These are phyloP conservation scores for Patella caerulea DNA, from an alignment of 2,888 invertebrate species.

Conservation along the genomic window DNA sequence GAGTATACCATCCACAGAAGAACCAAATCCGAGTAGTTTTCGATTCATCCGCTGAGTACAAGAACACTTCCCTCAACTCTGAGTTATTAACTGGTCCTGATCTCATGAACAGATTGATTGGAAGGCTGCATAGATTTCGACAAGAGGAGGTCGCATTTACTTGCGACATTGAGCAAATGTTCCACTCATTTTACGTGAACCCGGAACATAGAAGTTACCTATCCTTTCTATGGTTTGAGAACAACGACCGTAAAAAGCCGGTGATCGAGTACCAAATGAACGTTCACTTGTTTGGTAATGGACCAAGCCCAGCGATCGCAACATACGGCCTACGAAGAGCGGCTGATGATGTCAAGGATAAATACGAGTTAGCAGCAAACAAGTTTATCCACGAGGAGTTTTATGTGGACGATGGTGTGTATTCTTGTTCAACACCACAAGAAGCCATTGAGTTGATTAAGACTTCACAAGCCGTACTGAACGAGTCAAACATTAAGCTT, in stretches of 20 bases:
- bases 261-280: constrained; percentile 29
- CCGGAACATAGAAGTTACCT: constrained; percentile 23
- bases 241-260: constrained; percentile 18
- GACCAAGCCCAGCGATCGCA: constrained; percentile 27
- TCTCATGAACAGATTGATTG: constrained; percentile 25
- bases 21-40: constrained; percentile 21
- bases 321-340: constrained; percentile 25
- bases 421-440: constrained; percentile 17
- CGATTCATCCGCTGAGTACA: constrained; percentile 23
- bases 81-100: constrained; percentile 27
- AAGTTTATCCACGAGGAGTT: constrained; percentile 29
- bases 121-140: constrained; percentile 25
- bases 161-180: constrained; percentile 28
- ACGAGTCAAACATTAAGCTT: neutral
- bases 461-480: neutral
- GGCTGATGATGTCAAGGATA: constrained; percentile 18
- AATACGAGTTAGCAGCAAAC: constrained; percentile 16
- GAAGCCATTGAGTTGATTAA: constrained; percentile 15
- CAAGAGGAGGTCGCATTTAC: constrained; percentile 23
- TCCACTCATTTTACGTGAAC: neutral
- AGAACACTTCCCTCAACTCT: constrained; percentile 24
- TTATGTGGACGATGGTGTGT: constrained; percentile 34
- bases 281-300: constrained; percentile 30
- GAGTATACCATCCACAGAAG: too few relatives aligned
- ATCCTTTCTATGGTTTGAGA: constrained; percentile 29